A percentile compares a stretch with the other conserved stretches of the same genome.
These are phyloP conservation scores for Thunnus albacares DNA, from an alignment of 2,797 vertebrate species.

Conservation along the genomic window DNA sequence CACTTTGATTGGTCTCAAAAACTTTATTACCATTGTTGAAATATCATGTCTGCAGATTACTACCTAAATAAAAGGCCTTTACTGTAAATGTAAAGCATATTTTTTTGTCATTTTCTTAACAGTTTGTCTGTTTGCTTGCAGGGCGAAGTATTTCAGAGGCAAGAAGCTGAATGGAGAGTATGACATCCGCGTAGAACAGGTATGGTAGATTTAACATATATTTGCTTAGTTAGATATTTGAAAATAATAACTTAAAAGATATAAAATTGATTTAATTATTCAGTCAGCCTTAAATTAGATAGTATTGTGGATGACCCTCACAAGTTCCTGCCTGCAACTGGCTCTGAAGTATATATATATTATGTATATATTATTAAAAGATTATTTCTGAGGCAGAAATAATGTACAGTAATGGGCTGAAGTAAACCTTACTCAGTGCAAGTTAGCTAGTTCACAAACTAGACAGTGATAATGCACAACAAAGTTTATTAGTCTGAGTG, in stretches of 20 bases:
- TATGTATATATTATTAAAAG: neutral
- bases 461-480: too few species aligned
- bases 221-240: neutral
- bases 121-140: constrained; percentile 69
- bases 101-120: constrained; percentile 16
- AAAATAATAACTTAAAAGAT: neutral
- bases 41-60: neutral
- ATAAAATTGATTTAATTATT: neutral
- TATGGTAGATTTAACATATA: constrained; percentile 70
- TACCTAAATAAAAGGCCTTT: neutral
- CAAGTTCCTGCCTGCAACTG: neutral
- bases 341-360: neutral
- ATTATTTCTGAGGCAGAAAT: neutral
- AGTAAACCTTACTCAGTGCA: too few species aligned
- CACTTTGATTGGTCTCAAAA: neutral
- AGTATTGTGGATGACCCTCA: neutral
- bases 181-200: constrained; percentile 97
- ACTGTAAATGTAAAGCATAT: neutral
- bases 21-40: neutral
- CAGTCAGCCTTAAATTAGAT: neutral
- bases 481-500: neutral
- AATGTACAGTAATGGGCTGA: neutral
- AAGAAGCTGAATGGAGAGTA: constrained; percentile 95
- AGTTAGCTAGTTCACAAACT: too few species aligned
- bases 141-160: constrained; percentile 95